These are phyloP conservation scores for Lacanobia wlatinum DNA, from an alignment of 2,888 invertebrate genomes.

Conservation along the genomic window DNA sequence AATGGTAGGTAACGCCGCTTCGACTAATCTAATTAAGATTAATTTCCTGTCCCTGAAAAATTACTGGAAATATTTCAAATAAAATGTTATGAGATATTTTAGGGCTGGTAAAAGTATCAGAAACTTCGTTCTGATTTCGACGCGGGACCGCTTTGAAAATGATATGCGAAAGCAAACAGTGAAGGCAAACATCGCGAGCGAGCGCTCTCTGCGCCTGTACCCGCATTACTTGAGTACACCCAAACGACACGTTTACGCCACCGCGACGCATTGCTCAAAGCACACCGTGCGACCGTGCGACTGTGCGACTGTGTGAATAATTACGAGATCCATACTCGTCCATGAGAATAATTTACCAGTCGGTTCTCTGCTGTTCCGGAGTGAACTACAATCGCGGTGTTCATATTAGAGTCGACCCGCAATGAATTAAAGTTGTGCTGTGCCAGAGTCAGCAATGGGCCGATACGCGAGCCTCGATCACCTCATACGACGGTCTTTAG, in stretches of 20 bases:
- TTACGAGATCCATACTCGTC: constrained; percentile 51
- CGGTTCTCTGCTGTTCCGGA: constrained; percentile 24
- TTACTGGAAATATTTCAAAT: constrained; percentile 43
- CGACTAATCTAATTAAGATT: constrained; percentile 51
- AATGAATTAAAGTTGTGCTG: constrained; percentile 38
- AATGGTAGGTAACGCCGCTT: constrained; percentile 15
- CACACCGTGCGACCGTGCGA: constrained; percentile 15
- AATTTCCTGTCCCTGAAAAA: constrained; percentile 48
- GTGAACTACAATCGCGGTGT: constrained; percentile 34
- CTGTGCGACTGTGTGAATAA: constrained; percentile 55
- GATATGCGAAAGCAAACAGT: constrained; percentile 22
- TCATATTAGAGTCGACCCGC: constrained; percentile 26
- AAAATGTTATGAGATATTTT: constrained; percentile 28
- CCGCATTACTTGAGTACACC: constrained; percentile 32
- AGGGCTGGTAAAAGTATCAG: constrained; percentile 19
- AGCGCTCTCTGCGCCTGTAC: constrained; percentile 31
- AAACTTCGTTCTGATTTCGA: constrained; percentile 11
- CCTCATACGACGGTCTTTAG: constrained; percentile 1
- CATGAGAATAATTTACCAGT: constrained; percentile 48
- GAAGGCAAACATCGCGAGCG: constrained; percentile 25
- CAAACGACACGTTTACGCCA: constrained; percentile 47
- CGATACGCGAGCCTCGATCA: constrained; percentile 14
- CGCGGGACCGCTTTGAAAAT: constrained; percentile 6
- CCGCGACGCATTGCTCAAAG: constrained; percentile 47
- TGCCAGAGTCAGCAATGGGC: constrained; percentile 8